A percentile compares a stretch with the other conserved stretches of the same genome.
Conservation (phyloP, 2,113 vertebrate species). For the Cottus gobio region DNA sequence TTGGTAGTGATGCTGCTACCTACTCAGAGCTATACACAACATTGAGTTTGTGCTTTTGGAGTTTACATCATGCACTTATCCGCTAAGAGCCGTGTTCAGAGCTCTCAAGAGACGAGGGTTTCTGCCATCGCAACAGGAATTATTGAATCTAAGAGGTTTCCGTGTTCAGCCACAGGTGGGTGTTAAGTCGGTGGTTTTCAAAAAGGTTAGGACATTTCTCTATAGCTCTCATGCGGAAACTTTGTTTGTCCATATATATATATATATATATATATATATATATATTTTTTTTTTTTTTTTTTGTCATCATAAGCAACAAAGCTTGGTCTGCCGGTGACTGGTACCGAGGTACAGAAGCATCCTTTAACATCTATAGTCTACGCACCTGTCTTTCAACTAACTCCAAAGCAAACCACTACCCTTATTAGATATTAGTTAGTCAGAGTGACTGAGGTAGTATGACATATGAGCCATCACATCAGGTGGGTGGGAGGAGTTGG, state of each 20-base stretch:
- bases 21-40: not conserved
- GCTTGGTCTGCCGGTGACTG: not conserved
- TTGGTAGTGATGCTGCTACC: not conserved
- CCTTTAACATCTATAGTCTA: not conserved
- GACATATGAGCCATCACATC: not conserved
- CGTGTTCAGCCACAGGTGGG: conserved; percentile 33
- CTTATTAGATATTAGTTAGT: not conserved
- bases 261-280: too few species aligned
- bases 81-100: not conserved
- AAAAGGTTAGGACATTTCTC: conserved; percentile 50
- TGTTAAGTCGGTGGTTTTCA: conserved; percentile 39
- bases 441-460: not conserved
- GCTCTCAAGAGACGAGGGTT: not conserved
- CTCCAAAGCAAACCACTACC: not conserved
- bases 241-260: too few species aligned
- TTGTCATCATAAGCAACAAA: too few species aligned
- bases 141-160: conserved; percentile 28
- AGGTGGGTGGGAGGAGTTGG: not conserved
- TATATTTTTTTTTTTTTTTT: too few species aligned
- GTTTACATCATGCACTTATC: not conserved
- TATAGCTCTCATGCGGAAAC: conserved; percentile 25
- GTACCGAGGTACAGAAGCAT: not conserved
- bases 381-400: not conserved
- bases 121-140: conserved; percentile 22
- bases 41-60: not conserved